Percentiles rank a stretch among this genome's conserved stretches.
phyloP scores from a whole-genome alignment of 2,888 invertebrate genomes.

The Eupithecia inturbata region DNA sequence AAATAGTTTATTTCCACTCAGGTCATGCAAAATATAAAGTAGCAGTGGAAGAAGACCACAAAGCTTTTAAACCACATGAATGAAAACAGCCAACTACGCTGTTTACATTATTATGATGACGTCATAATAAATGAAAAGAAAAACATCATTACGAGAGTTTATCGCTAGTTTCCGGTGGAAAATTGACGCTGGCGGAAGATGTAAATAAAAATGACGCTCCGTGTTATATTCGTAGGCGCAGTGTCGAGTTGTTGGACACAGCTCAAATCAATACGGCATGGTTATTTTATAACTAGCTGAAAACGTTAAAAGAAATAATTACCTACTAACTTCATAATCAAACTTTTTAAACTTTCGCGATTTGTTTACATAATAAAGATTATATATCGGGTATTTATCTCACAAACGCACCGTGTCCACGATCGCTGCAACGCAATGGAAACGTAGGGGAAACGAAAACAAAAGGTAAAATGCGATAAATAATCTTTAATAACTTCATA shows the following conservation, averaged over 20 bases:
- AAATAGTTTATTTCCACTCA: no score
- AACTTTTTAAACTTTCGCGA: no score
- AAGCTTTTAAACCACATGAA: constrained; percentile 1
- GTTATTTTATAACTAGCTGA: background rate
- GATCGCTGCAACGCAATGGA: no score
- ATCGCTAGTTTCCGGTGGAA: constrained; percentile 45
- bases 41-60: background rate
- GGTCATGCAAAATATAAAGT: background rate
- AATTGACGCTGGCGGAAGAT: constrained; percentile 46
- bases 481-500: no score
- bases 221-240: constrained; percentile 34
- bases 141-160: constrained; percentile 38
- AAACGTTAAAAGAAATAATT: background rate
- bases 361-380: no score
- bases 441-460: no score
- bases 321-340: no score
- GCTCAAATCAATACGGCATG: constrained; percentile 11
- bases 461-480: no score
- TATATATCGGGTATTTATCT: no score
- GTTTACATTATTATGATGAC: constrained; percentile 1
- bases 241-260: constrained; percentile 28
- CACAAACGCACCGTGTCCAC: no score
- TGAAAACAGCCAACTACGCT: constrained; percentile 15
- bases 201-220: constrained; percentile 60
- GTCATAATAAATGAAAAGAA: constrained; percentile 40